Conservation (phyloP, 92 coral and sea anemone genomes). For the Parazoanthus darwini region DNA sequence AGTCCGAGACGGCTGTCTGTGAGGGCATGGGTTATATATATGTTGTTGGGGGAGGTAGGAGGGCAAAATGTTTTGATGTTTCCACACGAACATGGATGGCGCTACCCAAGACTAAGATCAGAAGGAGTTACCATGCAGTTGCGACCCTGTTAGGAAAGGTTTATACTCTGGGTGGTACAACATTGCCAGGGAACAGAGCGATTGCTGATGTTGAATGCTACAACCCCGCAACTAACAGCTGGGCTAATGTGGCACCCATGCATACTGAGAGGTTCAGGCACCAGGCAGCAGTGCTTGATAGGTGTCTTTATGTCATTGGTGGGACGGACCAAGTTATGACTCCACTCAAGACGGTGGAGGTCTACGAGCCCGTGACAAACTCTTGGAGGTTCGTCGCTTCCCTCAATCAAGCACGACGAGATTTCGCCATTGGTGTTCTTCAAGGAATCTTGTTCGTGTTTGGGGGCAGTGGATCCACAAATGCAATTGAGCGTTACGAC, state of each 20-base stretch:
- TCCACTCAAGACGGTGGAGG: too few relatives aligned
- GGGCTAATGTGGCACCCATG: slow-evolving; percentile 71
- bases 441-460: too few relatives aligned
- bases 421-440: too few relatives aligned
- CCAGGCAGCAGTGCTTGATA: slow-evolving; percentile 55
- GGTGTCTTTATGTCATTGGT: slow-evolving; percentile 43
- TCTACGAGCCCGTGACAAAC: too few relatives aligned
- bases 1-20: slow-evolving; percentile 48
- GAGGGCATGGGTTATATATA: slow-evolving; percentile 69
- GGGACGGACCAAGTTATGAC: too few relatives aligned
- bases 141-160: slow-evolving; percentile 62
- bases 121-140: slow-evolving; percentile 75
- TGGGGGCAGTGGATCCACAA: too few relatives aligned
- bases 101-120: slow-evolving; percentile 54
- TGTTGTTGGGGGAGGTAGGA: slow-evolving; percentile 76
- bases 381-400: too few relatives aligned
- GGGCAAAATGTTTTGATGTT: slow-evolving; percentile 69
- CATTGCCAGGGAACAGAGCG: slow-evolving; percentile 73
- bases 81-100: slow-evolving; percentile 58
- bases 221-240: slow-evolving; percentile 65
- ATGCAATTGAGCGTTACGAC: too few relatives aligned
- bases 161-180: slow-evolving; percentile 73
- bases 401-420: too few relatives aligned
- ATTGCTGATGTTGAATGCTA: slow-evolving; percentile 72
- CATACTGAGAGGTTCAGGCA: slow-evolving; percentile 67